Evolutionary conservation across 1,140 invertebrate genomes (phyloP), one percentile per base, ranked within the genome.

Genomic region (Meloidogyne floridensis): DNA sequence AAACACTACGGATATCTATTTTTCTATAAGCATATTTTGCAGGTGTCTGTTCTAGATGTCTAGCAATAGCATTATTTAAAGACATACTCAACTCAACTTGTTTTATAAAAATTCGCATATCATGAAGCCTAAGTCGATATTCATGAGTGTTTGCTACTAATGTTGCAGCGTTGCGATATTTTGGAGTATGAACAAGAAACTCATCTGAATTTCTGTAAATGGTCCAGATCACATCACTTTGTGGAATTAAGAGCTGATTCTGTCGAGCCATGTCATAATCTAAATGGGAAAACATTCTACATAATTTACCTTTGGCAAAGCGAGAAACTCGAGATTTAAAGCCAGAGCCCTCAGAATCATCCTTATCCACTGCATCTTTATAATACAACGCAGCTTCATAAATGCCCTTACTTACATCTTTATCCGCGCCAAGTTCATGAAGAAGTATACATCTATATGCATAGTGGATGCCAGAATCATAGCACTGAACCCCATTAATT

Each of bases 11-110:
- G 4, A 82, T 82, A 18, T 82, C 81, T 4, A 72, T 82, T 15
- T 78, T 75, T 8, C 81, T 47, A 47, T 47, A 47, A 47, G 47
- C 47, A 47, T 47, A 47, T 7, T 54, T 54, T 54, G 77, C 82
- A n/a, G 82, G 82, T 11, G 53, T n/a, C 42, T 72, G 43, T 18
- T 83, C 83, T 9, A 83, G 56, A 20, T 18, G n/a, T 56, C 65
- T 71, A 43, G 53, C 72, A 13, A 83, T 85, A 8, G 42, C 71
- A 53, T 86, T 10, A 32, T 85, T 82, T 20, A 83, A n/a, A 10
- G 83, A 85, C n/a, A 54, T 53, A 42, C 77, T 59, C n/a, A 83
- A 32, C 3, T 83, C 83, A 11, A 83, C 77, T 32, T 72, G 9
- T 20, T 82, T 81, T n/a, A 77, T 9, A 72, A 53, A 83, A 5